Base-by-base conservation (phyloP, 2,888 invertebrate species). In the Heliconius aoede region DNA sequence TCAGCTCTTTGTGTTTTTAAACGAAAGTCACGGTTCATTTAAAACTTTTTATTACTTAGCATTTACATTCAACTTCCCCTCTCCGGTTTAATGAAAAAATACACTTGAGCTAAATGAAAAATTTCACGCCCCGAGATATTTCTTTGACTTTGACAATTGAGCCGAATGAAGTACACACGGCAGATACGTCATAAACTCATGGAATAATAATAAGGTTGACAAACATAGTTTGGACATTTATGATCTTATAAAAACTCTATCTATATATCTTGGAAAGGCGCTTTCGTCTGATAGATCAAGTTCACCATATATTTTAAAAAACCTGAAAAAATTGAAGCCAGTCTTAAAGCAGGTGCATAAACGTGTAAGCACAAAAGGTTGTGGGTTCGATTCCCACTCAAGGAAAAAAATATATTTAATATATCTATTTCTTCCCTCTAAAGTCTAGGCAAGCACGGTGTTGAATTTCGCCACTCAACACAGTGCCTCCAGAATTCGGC, bases 1-100 rank as follows among this genome's bases (percentile, higher is more conserved):
- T 72, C 58, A 58, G 36, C 24, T 71, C 26, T 60, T 72, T 60
- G 36, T 60, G 60, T 72, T 72, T 72, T 60, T 72, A 72, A 60
- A 72, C 40, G 72, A 36, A 26, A 60, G 58, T 24, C 36, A 58
- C 24, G 72, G 60, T 58, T 72, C 58, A 72, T 72, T 72, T 26
- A 40, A 26, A 72, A 72, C 51, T 55, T 73, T 73, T 55, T 64
- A 58, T 73, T 65, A 73, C 32, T 71, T 74, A 51, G 62, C 65
- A 32, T 61, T 75, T 55, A 15, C 7, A 30, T n/a, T 69, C 11
- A 68, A 28, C 65, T 73, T 61, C 28, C 61, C 18, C 18, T 73
- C 61, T 40, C 72, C 24, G 8, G 51, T 73, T 78, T 75, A 75
- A 78, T 77, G 60, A 58, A 77, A 77, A 77, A 72, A 61, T 74